Conservation (phyloP, 1,140 invertebrate genomes). For the Campoletis sonorensis region DNA sequence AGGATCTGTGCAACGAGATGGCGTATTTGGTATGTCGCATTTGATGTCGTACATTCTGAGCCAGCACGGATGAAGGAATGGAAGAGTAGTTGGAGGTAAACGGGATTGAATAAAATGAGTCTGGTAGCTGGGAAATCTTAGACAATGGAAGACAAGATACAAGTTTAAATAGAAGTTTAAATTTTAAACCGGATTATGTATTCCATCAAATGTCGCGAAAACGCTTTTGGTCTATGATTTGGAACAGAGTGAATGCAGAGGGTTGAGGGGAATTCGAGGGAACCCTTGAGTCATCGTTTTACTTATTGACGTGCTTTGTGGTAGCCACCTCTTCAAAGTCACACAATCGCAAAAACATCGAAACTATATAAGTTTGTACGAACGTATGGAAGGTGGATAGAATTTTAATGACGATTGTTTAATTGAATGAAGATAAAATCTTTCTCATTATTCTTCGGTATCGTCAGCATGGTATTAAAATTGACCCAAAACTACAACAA, state of each 20-base stretch:
- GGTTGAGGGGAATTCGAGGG: neutral
- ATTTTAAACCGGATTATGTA: neutral
- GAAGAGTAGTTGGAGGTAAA: neutral
- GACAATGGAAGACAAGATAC: neutral
- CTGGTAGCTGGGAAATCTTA: neutral
- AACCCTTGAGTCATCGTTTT: neutral
- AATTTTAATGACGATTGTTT: too few relatives aligned
- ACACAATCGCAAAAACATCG: neutral
- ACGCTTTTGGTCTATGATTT: neutral
- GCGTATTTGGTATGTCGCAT: conserved; percentile 5
- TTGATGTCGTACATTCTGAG: neutral
- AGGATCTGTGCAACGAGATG: conserved; percentile 30
- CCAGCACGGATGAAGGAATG: neutral
- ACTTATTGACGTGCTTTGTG: neutral
- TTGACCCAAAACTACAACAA: too few relatives aligned
- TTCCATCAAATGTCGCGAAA: neutral
- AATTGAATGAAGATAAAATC: too few relatives aligned
- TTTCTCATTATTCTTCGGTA: too few relatives aligned
- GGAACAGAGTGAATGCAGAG: neutral
- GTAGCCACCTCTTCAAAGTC: neutral
- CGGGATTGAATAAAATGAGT: conserved; percentile 1
- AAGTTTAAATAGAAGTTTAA: neutral
- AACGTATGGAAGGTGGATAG: too few relatives aligned
- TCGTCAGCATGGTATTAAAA: too few relatives aligned
- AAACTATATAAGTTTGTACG: too few relatives aligned